Base-by-base conservation (phyloP, 2,888 invertebrate genomes). In the Mythimna lalbum region DNA sequence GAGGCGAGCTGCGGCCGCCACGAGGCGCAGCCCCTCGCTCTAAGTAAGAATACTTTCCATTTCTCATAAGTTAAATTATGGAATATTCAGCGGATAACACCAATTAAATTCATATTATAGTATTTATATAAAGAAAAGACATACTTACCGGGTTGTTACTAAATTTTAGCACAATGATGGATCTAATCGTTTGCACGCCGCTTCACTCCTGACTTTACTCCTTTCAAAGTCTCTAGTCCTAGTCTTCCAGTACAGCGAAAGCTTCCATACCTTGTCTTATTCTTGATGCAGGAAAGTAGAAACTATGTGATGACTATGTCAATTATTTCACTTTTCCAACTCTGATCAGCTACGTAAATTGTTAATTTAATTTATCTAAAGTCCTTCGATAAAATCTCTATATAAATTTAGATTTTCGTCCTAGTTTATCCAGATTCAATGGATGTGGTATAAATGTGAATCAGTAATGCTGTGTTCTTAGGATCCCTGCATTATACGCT, bases 281-380 rank as follows among this genome's bases (percentile, higher is more conserved):
- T 91, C 89, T 92, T 90, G 89, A 91, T 90, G 92, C 94, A 93
- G 92, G 92, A 93, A 91, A 86, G 89, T 94, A 95, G 92, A 85
- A 94, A 94, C 94, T 95, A 94, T 95, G 95, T 96, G 96, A 96
- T 96, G 92, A 95, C 94, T 93, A 92, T 95, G 96, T 96, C 96
- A 96, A 96, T 96, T 96, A 96, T 94, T 95, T 95, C 93, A 91
- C 93, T 91, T 91, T 92, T 92, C 91, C 92, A 90, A 90, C 88
- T 90, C 90, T 89, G 88, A 89, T 90, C 90, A 88, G 89, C 92
- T 91, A 87, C 85, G 87, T 90, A 81, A 81, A 81, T 76, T 83
- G 50, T 84, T 82, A 66, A 76, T 88, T 89, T 84, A 80, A 85
- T 87, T 84, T 80, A 83, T 84, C 85, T 86, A 88, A 87, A 87